Evolutionary conservation across 2,888 invertebrate species (phyloP).

Genomic region (Carpatolechia fugitivella): DNA sequence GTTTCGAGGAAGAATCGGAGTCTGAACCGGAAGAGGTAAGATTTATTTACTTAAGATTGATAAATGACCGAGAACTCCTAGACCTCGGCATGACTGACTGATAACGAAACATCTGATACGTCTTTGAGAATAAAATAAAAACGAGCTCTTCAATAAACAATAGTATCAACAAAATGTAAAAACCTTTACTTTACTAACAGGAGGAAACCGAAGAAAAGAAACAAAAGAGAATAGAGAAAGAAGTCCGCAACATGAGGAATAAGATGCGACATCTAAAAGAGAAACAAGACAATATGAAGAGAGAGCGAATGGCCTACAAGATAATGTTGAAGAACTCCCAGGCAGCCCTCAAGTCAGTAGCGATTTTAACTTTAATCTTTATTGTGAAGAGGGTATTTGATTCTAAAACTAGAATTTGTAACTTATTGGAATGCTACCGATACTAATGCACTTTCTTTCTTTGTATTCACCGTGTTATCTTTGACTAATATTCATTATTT

Average conservation of each 20-base stretch:
- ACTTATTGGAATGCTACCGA: background rate
- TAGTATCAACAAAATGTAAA: too few relatives aligned
- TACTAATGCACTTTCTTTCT: background rate
- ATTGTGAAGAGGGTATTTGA: constrained; percentile 17
- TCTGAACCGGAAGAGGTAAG: constrained; percentile 75
- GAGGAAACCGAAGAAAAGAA: constrained; percentile 81
- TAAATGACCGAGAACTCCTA: too few relatives aligned
- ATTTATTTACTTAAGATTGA: background rate
- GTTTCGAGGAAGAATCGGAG: constrained; percentile 75
- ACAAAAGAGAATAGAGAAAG: constrained; percentile 81
- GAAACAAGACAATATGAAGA: constrained; percentile 88
- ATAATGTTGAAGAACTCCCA: constrained; percentile 91
- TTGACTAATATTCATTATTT: background rate
- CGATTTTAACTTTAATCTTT: constrained; percentile 18
- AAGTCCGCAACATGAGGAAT: constrained; percentile 81
- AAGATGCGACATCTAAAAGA: constrained; percentile 83
- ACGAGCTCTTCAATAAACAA: too few relatives aligned
- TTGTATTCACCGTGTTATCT: background rate
- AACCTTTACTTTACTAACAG: constrained; percentile 35
- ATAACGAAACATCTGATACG: too few relatives aligned
- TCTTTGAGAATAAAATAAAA: too few relatives aligned
- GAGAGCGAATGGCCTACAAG: constrained; percentile 87
- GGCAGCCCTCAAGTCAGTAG: constrained; percentile 81
- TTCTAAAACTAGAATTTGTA: constrained; percentile 15
- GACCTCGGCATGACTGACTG: too few relatives aligned